Base-by-base conservation (phyloP, 2,113 vertebrate species). In the Caranx ignobilis region DNA sequence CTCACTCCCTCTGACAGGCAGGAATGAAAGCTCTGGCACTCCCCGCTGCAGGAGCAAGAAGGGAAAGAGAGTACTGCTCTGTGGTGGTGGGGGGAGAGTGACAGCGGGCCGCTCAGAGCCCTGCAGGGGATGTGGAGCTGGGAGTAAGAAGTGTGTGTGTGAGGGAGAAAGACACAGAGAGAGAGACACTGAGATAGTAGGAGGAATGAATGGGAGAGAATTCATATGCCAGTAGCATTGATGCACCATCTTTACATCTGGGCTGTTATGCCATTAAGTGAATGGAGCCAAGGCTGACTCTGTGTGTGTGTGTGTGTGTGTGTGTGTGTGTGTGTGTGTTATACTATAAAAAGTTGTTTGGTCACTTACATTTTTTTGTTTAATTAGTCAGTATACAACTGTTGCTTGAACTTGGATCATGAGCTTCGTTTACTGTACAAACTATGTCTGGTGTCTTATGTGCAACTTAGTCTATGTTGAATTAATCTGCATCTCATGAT, bases 1-100 rank as follows among this genome's bases (percentile, higher is more conserved):
- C 69, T 87, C 83, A 76, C 77, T 73, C 66, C 55, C 47, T 82
- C 75, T 88, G 88, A 88, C 85, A 90, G 79, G 70, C 74, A 62
- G 79, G 37, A 83, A 84, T 79, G 79, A 88, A 85, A 90, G 86
- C 81, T 71, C 19, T 26, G 2, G 74, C 50, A 47, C 59, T 80
- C 67, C 8, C 41, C 7, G 54, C 83, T 82, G 85, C 67, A 72
- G 75, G 86, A 77, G 61, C 67, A 35, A 50, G 80, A 72, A 54
- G 55, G 73, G 75, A 71, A 64, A 31, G 61, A 32, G n/a, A 87
- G 67, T 37, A 57, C 62, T 65, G 64, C 71, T 75, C 71, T 31
- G 77, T 59, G 69, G 62, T 65, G 50, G 41, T 7, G 55, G 31
- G 56, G 26, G 1, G 48, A 9, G 71, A 35, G 59, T 86, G 83